Evolutionary conservation across 2,888 invertebrate species (phyloP).

Genomic region (Acronicta psi): DNA sequence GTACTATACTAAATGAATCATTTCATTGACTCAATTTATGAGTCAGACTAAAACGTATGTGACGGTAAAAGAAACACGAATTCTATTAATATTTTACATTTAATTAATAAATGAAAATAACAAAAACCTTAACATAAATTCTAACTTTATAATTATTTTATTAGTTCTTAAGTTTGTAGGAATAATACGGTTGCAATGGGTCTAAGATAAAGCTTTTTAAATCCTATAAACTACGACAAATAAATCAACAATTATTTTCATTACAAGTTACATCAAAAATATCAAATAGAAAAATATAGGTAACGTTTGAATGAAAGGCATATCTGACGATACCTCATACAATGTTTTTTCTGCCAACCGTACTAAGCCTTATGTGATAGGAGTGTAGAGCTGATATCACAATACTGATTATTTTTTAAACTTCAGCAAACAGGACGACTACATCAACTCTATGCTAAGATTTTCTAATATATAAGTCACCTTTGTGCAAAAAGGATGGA

Average conservation of each 20-base stretch:
- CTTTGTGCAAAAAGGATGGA: constrained; percentile 10
- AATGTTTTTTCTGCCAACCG: constrained; percentile 7
- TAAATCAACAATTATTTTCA: too few relatives aligned
- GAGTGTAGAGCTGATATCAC: constrained; percentile 22
- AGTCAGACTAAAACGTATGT: too few relatives aligned
- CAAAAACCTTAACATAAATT: constrained; percentile 55
- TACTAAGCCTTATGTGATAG: constrained; percentile 17
- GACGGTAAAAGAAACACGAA: constrained; percentile 13
- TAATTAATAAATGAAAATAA: constrained; percentile 89
- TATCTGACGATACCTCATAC: background rate
- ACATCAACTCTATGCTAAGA: constrained; percentile 6
- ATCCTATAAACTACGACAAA: background rate
- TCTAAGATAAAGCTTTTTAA: background rate
- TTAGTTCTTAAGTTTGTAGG: constrained; percentile 36
- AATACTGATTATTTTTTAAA: constrained; percentile 34
- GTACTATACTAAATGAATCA: too few relatives aligned
- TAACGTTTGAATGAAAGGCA: background rate
- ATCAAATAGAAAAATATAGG: too few relatives aligned
- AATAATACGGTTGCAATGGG: constrained; percentile 26
- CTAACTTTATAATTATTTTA: constrained; percentile 47
- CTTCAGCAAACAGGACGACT: background rate
- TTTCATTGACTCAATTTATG: too few relatives aligned
- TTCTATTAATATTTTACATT: constrained; percentile 55
- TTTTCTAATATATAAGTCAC: constrained; percentile 18
- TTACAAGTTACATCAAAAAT: too few relatives aligned